Percentiles rank a stretch among this genome's conserved stretches.
These are phyloP conservation scores for Macrobrachium rosenbergii DNA, from an alignment of 1,140 invertebrate species.

Conservation along the genomic window DNA sequence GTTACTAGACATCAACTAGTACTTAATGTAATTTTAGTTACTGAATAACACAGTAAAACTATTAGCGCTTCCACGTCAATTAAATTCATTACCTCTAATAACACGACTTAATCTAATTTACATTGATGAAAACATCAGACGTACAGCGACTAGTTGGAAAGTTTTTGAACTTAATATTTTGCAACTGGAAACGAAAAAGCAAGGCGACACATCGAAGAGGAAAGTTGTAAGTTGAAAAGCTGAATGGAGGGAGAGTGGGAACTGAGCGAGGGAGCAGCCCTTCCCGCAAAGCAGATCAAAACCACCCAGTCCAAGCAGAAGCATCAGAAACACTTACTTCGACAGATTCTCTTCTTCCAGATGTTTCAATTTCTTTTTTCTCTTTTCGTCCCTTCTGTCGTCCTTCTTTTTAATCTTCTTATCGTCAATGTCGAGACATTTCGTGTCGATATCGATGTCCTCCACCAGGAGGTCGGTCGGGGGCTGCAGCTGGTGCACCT, in stretches of 20 bases:
- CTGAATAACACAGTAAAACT: too few relatives aligned
- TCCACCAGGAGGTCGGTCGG: background rate
- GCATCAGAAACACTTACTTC: constrained; percentile 27
- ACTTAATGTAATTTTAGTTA: too few relatives aligned
- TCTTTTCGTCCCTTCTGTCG: constrained; percentile 50
- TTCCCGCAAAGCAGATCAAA: background rate
- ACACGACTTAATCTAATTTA: too few relatives aligned
- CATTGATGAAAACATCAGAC: too few relatives aligned
- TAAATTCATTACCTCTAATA: too few relatives aligned
- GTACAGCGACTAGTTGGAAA: too few relatives aligned
- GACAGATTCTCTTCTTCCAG: constrained; percentile 49
- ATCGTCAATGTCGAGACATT: constrained; percentile 34
- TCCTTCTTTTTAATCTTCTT: constrained; percentile 53
- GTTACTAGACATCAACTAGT: too few relatives aligned
- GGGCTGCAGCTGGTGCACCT: background rate
- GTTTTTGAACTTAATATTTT: too few relatives aligned
- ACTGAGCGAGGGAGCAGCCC: background rate
- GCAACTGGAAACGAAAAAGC: too few relatives aligned
- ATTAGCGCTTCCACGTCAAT: too few relatives aligned
- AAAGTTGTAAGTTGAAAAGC: background rate
- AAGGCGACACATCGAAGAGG: too few relatives aligned
- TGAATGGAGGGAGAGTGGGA: background rate
- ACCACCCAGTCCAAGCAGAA: background rate
- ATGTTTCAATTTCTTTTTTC: constrained; percentile 48
- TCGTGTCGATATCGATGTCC: constrained; percentile 4